phyloP scores from a whole-genome alignment of 2,113 vertebrate species.

The Cynoglossus semilaevis region DNA sequence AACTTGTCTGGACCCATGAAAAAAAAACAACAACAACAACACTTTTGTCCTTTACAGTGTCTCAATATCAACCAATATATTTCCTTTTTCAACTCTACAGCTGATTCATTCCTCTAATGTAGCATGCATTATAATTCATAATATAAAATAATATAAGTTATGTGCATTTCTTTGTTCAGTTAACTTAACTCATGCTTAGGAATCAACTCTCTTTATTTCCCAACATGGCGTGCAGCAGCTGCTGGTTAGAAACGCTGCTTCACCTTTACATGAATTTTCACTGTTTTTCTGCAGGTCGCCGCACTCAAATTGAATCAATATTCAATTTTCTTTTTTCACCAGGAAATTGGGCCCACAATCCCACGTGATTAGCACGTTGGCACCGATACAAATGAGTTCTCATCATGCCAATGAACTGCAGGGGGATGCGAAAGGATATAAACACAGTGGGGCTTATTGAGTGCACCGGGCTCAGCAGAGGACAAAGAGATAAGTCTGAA shows the following conservation, averaged over 20 bases:
- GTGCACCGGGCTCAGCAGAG: conserved; percentile 13
- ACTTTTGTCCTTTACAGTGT: too few relatives aligned
- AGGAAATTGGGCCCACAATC: conserved; percentile 8
- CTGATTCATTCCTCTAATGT: too few relatives aligned
- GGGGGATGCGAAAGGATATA: conserved; percentile 33
- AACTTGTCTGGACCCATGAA: too few relatives aligned
- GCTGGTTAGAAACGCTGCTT: not conserved
- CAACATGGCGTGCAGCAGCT: too few relatives aligned
- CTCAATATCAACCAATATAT: too few relatives aligned
- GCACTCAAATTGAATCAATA: conserved; percentile 32
- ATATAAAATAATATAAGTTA: too few relatives aligned
- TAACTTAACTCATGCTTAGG: too few relatives aligned
- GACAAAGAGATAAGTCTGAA: conserved; percentile 28
- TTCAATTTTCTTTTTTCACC: conserved; percentile 1
- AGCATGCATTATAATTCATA: too few relatives aligned
- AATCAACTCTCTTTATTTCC: too few relatives aligned
- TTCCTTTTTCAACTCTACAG: too few relatives aligned
- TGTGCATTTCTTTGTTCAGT: too few relatives aligned
- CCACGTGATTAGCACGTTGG: conserved; percentile 33
- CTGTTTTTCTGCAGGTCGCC: conserved; percentile 13
- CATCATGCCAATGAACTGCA: conserved; percentile 35
- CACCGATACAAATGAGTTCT: conserved; percentile 34
- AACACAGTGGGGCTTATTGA: conserved; percentile 36
- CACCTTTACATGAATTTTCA: not conserved
- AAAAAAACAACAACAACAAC: too few relatives aligned